These are phyloP conservation scores for Amniataba percoides DNA, from an alignment of 2,797 vertebrate genomes.

Conservation along the genomic window DNA sequence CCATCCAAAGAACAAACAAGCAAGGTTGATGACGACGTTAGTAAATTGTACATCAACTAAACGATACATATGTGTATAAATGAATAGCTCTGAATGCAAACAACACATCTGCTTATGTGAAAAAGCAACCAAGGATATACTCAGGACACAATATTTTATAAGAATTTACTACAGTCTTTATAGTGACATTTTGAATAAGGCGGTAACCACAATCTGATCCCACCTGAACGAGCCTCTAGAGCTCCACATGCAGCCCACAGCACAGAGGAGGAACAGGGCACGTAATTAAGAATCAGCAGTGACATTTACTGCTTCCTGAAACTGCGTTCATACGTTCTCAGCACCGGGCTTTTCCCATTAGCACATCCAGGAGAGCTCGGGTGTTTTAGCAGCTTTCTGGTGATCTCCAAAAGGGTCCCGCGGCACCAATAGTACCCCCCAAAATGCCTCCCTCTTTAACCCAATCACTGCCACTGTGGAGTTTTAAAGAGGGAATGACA, in stretches of 20 bases:
- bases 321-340: conserved; percentile 46
- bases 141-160: background rate
- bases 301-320: conserved; percentile 83
- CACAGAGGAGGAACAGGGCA: conserved; percentile 38
- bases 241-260: conserved; percentile 42
- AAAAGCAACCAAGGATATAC: conserved; percentile 9
- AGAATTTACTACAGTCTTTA: conserved; percentile 35
- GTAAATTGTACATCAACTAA: background rate
- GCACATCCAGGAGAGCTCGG: conserved; percentile 53
- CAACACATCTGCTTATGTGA: background rate
- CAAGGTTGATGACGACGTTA: background rate
- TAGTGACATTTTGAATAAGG: conserved; percentile 50
- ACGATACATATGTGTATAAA: background rate
- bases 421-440: conserved; percentile 17
- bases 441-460: conserved; percentile 44
- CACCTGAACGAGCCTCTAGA: conserved; percentile 47
- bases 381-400: conserved; percentile 74
- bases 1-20: conserved; percentile 2
- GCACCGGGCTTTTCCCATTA: conserved; percentile 66
- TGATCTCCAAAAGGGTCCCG: conserved; percentile 59
- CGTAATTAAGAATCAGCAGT: conserved; percentile 72
- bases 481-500: conserved; percentile 74
- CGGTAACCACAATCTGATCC: conserved; percentile 55
- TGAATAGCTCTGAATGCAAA: background rate
- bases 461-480: conserved; percentile 53